Conservation (phyloP, 2,113 vertebrate species). For the Vicugna pacos region DNA sequence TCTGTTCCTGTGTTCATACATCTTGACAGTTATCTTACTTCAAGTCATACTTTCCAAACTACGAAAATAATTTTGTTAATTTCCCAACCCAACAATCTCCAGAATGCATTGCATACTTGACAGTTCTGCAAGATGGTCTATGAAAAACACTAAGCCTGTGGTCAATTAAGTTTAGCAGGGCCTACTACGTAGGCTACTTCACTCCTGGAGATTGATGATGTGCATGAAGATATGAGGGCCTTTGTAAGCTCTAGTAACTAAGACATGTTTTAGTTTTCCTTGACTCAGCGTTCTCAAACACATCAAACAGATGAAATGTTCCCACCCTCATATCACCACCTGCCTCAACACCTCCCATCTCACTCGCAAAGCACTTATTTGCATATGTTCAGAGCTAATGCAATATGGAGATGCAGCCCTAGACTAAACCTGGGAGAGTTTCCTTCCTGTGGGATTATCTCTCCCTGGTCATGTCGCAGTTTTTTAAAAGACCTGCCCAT, state of each 20-base stretch:
- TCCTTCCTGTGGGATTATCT: background rate
- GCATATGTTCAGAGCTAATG: background rate
- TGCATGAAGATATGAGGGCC: background rate
- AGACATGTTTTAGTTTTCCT: background rate
- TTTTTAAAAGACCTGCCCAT: background rate
- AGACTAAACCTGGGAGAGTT: background rate
- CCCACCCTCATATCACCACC: background rate
- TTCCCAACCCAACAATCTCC: background rate
- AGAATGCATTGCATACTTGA: background rate
- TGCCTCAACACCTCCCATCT: background rate
- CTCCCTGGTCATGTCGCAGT: background rate
- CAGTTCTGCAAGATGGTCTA: background rate
- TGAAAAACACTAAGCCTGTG: background rate
- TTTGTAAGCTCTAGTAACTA: background rate
- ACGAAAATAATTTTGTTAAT: background rate
- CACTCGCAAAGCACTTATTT: background rate
- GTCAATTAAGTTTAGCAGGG: background rate
- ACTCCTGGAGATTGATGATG: background rate
- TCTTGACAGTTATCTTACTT: constrained; percentile 63
- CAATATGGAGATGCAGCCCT: background rate
- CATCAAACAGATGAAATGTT: background rate
- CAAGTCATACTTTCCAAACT: constrained; percentile 6
- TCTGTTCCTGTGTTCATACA: background rate
- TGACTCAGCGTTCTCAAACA: background rate
- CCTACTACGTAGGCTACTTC: background rate